Evolutionary conservation across 2,888 invertebrate genomes (phyloP).

Genomic region (Melanotus villosus): DNA sequence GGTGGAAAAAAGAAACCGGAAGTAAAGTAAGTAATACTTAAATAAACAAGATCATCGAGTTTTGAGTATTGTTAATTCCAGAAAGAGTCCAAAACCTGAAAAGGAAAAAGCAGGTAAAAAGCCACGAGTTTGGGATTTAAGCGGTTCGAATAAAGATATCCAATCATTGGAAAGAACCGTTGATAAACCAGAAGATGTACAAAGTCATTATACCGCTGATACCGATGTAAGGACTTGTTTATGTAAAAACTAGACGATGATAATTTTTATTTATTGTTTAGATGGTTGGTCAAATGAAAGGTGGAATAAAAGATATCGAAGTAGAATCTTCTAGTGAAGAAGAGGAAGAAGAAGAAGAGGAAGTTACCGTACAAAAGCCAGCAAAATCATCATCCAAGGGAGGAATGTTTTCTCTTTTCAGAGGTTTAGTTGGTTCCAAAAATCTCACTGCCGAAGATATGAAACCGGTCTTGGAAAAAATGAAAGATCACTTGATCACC

Average conservation of each 20-base stretch:
- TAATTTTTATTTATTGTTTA: conserved; percentile 58
- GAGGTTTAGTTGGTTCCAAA: conserved; percentile 90
- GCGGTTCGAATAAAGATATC: conserved; percentile 84
- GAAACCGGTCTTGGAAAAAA: conserved; percentile 89
- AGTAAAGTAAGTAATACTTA: conserved; percentile 69
- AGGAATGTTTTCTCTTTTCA: conserved; percentile 88
- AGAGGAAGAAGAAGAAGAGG: conserved; percentile 71
- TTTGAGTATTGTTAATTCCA: conserved; percentile 50
- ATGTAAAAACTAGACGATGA: no score
- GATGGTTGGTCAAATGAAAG: conserved; percentile 89
- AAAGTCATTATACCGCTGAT: conserved; percentile 75
- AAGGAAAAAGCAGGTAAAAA: conserved; percentile 86
- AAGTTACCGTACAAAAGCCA: conserved; percentile 43
- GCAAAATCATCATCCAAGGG: conserved; percentile 60
- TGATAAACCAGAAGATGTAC: conserved; percentile 79
- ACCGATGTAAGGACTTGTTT: conserved; percentile 71
- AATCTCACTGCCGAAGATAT: conserved; percentile 86
- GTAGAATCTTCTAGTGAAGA: conserved; percentile 82
- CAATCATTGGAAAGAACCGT: conserved; percentile 85
- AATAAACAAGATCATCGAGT: not conserved
- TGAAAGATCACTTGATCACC: conserved; percentile 94
- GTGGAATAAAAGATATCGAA: conserved; percentile 86
- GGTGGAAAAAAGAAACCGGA: conserved; percentile 77
- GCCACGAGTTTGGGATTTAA: conserved; percentile 91
- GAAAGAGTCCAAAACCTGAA: conserved; percentile 70